Base-by-base conservation (phyloP, 2,888 invertebrate species). In the Agrochola lychnidis region DNA sequence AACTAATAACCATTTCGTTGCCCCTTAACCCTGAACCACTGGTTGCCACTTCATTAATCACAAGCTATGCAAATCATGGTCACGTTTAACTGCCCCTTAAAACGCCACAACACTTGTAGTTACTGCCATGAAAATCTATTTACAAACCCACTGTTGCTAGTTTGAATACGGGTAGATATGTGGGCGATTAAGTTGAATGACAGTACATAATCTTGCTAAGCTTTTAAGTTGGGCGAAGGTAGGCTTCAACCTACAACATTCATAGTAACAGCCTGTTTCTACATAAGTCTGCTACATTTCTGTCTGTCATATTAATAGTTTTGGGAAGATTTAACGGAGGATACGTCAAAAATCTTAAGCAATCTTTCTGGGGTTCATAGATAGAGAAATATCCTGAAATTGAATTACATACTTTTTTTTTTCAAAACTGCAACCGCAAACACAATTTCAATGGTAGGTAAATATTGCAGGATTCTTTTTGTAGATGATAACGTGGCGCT, bases 41-140 rank as follows among this genome's bases (percentile, higher is more conserved):
- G 73, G 66, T 68, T 71, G 64, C 75, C 72, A 79, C 79, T 70
- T 74, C 75, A 86, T 85, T 83, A 83, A 81, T 84, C 82, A 82
- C 69, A 69, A 77, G 68, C 79, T 80, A 81, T 86, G 85, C 87
- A 83, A 85, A 85, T 86, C 84, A 84, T 83, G 87, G 84, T 76
- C 84, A 63, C 67, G 76, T 80, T 80, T 59, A 74, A 74, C 76
- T 72, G 59, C 76, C 75, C 80, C 51, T 74, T 80, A 78, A 83
- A 87, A 79, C 78, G 71, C 78, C 78, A 74, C 73, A 82, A 86
- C 77, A 87, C 78, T 70, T 74, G 87, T 86, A 87, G 71, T 74
- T 25, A 40, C 68, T 51, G 74, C 74, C 62, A 78, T 80, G 72
- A 73, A 86, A 81, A 75, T 76, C 61, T 78, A 82, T 87, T 84